phyloP scores from a whole-genome alignment of 2,797 vertebrate species.

The Crocodylus rhombifer region DNA sequence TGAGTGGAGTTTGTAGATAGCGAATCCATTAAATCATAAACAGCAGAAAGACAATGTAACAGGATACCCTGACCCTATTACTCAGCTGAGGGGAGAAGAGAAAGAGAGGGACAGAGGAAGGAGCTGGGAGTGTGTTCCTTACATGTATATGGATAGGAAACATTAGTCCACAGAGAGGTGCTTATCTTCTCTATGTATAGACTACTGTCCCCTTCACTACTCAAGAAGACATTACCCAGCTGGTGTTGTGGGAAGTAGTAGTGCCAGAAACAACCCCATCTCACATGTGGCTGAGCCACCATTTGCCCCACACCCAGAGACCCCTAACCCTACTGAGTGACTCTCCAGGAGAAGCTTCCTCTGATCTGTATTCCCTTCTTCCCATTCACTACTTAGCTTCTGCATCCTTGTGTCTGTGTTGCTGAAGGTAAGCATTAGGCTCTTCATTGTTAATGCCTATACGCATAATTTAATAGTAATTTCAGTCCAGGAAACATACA shows the following conservation, averaged over 20 bases:
- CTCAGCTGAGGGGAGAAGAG: no score
- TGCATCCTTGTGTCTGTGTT: not conserved
- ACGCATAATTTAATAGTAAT: slow-evolving; percentile 16
- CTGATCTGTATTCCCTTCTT: not conserved
- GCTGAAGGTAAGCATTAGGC: not conserved
- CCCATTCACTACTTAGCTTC: not conserved
- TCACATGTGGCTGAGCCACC: not conserved
- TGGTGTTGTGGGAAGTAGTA: not conserved
- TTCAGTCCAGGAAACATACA: not conserved
- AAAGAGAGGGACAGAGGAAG: no score
- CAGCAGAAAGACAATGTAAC: no score
- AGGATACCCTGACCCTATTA: no score
- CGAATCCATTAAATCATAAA: no score
- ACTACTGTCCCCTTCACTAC: no score
- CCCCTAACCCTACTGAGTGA: no score
- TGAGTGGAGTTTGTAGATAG: no score
- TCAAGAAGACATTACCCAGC: not conserved
- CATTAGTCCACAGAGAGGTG: not conserved
- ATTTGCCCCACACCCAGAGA: not conserved
- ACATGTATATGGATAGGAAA: not conserved
- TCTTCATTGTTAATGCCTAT: not conserved
- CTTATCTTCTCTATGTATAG: not conserved
- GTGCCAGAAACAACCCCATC: not conserved
- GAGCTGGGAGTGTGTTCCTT: no score
- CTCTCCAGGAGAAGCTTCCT: not conserved